Evolutionary conservation across 2,113 vertebrate species (phyloP), one percentile per base, ranked within the genome.

Genomic region (Toxotes chatareus): DNA sequence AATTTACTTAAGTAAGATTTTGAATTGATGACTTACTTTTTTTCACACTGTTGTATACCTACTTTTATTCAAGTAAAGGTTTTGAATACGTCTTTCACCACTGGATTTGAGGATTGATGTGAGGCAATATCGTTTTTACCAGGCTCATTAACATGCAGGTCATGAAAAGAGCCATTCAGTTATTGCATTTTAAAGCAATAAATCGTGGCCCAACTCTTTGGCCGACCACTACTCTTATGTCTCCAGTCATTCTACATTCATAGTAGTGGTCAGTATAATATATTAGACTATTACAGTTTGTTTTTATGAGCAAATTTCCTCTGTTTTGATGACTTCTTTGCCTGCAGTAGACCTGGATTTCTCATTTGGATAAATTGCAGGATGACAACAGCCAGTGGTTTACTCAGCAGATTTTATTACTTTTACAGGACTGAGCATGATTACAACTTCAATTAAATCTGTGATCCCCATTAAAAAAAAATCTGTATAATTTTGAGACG

Each of bases 151-250:
- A 59, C 38, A 36, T 57, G 4, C 77, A 46, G 44, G 63, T 80
- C 12, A 47, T 46, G 12, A 74, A 78, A 77, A 59, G 16, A 82
- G 31, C 56, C 16, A 14, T 47, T 68, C 19, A 44, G 13, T 63
- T 67, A n/a, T 14, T 67, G n/a, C 47, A 78, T 78, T 68, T 74
- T 11, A 72, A 82, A 77, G 62, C 42, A 27, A 61, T 56, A 85
- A 80, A 76, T 16, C 71, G 31, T 56, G 32, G 32, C 44, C 11
- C 1, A 38, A 64, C 12, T 79, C 21, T 65, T 66, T 51, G 57
- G 66, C 76, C 13, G n/a, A 38, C 42, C 12, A 8, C 46, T 68
- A 31, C 16, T 55, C 60, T 31, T 38, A 23, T 34, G 56, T 40
- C 5, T 60, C 49, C 60, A 57, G 69, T 51, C 27, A 38, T 27